Conservation (phyloP, 2,888 invertebrate species). For the Luperina testacea region DNA sequence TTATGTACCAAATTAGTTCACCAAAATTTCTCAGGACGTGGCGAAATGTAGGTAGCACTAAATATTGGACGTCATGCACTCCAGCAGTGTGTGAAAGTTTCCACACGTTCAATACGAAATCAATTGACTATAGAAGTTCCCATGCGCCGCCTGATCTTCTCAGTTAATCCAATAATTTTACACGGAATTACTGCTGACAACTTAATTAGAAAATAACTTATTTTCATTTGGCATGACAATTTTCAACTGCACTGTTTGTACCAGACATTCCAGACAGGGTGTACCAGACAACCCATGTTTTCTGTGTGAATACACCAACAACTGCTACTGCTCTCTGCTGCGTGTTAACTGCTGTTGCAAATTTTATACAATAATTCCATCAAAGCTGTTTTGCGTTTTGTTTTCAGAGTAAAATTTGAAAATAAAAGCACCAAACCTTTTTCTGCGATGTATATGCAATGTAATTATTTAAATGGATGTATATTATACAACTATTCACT, state of each 20-base stretch:
- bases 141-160: slow-evolving; percentile 42
- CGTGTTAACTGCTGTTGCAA: slow-evolving; percentile 12
- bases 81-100: slow-evolving; percentile 53
- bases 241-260: slow-evolving; percentile 3
- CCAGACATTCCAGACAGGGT: neutral
- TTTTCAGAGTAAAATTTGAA: neutral
- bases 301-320: neutral
- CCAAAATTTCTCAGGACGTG: slow-evolving; percentile 13
- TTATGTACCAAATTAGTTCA: slow-evolving; percentile 19
- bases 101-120: slow-evolving; percentile 53
- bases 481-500: slow-evolving; percentile 18
- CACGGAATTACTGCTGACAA: slow-evolving; percentile 23
- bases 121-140: slow-evolving; percentile 53
- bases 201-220: slow-evolving; percentile 18
- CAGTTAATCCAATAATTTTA: slow-evolving; percentile 29
- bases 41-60: slow-evolving; percentile 30
- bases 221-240: slow-evolving; percentile 18
- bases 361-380: slow-evolving; percentile 6
- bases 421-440: neutral
- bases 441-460: neutral
- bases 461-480: neutral
- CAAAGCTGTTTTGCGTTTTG: neutral
- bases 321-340: no score
- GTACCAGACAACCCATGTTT: slow-evolving; percentile 1
- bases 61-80: slow-evolving; percentile 48